phyloP scores from a whole-genome alignment of 1,140 invertebrate genomes.

The Antheraea pernyi region DNA sequence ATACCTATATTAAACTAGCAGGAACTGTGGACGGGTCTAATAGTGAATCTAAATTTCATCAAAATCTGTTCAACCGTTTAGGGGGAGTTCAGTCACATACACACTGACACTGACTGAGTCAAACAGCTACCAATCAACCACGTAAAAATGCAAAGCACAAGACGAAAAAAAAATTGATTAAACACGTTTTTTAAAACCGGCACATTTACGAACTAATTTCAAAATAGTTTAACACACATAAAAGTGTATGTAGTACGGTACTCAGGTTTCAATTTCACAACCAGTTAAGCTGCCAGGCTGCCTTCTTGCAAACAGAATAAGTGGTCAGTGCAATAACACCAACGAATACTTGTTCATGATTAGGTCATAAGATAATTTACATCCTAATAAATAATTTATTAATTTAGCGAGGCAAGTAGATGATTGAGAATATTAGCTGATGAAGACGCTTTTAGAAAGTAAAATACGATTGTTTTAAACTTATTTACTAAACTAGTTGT shows the following conservation, averaged over 20 bases:
- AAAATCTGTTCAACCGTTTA: too few relatives aligned
- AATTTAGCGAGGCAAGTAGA: not conserved
- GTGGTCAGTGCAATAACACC: not conserved
- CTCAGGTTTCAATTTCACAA: slow-evolving; percentile 4
- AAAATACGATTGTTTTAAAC: too few relatives aligned
- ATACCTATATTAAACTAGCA: too few relatives aligned
- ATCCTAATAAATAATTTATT: not conserved
- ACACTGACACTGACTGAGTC: too few relatives aligned
- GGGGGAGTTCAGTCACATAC: too few relatives aligned
- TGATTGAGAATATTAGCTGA: not conserved
- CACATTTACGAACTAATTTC: not conserved
- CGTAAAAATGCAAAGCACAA: too few relatives aligned
- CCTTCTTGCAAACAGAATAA: not conserved
- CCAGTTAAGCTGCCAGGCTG: not conserved
- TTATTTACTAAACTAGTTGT: too few relatives aligned
- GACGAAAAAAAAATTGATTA: too few relatives aligned
- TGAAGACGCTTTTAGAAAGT: too few relatives aligned
- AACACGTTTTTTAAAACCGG: not conserved
- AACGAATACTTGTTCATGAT: not conserved
- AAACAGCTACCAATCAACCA: too few relatives aligned
- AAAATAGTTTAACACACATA: slow-evolving; percentile 2
- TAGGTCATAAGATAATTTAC: not conserved
- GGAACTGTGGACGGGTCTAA: too few relatives aligned
- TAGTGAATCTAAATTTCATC: too few relatives aligned
- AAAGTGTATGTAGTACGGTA: not conserved